A percentile compares a stretch with the other conserved stretches of the same genome.
phyloP scores from a whole-genome alignment of 2,113 vertebrate species.

The Haemorhous mexicanus region DNA sequence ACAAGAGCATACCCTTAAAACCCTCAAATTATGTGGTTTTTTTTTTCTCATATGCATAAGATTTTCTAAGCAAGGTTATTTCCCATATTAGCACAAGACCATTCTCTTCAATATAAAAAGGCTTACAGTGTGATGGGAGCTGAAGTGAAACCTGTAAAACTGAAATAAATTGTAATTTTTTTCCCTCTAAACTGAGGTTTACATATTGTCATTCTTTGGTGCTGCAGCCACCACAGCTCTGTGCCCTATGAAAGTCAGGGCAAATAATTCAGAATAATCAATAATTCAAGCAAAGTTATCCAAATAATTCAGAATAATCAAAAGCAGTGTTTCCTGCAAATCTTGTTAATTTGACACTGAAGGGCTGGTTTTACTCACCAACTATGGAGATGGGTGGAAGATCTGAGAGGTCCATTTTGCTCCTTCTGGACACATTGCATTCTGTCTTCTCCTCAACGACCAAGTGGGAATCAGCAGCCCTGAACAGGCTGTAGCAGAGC shows the following conservation, averaged over 20 bases:
- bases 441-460: conserved; percentile 63
- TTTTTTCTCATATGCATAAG: background rate
- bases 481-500: conserved; percentile 62
- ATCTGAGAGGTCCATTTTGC: conserved; percentile 48
- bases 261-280: background rate
- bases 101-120: background rate
- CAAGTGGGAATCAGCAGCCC: conserved; percentile 45
- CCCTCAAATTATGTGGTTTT: background rate
- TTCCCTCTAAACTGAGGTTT: background rate
- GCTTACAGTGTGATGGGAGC: background rate
- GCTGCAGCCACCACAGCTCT: background rate
- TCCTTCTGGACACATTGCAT: conserved; percentile 17
- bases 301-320: background rate
- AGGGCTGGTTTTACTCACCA: conserved; percentile 62
- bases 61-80: background rate
- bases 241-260: background rate
- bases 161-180: background rate
- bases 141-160: background rate
- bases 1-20: background rate
- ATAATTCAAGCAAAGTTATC: background rate
- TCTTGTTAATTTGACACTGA: accelerated
- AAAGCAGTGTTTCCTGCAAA: background rate
- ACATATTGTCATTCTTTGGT: no score
- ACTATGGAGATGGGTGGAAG: conserved; percentile 72
- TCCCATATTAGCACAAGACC: background rate